Conservation (phyloP, 2,113 vertebrate genomes). For the Ceyx cyanopectus region DNA sequence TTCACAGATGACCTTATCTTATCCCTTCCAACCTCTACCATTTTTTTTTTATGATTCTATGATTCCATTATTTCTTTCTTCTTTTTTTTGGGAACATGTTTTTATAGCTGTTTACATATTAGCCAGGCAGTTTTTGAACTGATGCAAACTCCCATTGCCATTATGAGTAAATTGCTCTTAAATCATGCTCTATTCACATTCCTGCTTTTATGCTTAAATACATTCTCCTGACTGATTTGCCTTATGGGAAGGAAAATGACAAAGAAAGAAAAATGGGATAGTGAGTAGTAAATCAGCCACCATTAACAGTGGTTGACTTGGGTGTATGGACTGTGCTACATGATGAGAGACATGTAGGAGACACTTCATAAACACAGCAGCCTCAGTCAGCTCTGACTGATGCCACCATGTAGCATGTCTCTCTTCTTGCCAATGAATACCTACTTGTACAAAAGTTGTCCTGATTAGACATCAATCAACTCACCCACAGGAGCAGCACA, state of each 20-base stretch:
- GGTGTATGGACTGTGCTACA: not conserved
- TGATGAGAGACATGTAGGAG: not conserved
- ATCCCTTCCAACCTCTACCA: too few relatives aligned
- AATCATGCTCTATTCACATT: slow-evolving; percentile 5
- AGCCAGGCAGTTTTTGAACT: not conserved
- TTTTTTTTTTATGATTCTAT: too few relatives aligned
- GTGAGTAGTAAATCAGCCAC: not conserved
- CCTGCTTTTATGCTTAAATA: not conserved
- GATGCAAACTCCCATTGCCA: not conserved
- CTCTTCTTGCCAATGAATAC: not conserved
- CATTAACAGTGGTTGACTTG: not conserved
- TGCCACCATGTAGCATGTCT: not conserved
- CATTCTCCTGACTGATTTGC: not conserved
- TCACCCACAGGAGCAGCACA: not conserved
- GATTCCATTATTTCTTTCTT: not conserved
- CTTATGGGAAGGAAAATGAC: not conserved
- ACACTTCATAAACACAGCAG: not conserved
- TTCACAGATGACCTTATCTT: slow-evolving; percentile 10
- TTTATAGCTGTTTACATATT: slow-evolving; percentile 11
- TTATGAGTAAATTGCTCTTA: not conserved
- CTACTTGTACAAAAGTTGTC: not conserved
- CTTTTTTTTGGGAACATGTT: not conserved
- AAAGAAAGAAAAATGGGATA: not conserved
- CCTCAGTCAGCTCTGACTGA: not conserved
- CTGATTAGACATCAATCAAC: not conserved